Conservation (phyloP, 2,113 vertebrate genomes). For the Lynx canadensis region DNA sequence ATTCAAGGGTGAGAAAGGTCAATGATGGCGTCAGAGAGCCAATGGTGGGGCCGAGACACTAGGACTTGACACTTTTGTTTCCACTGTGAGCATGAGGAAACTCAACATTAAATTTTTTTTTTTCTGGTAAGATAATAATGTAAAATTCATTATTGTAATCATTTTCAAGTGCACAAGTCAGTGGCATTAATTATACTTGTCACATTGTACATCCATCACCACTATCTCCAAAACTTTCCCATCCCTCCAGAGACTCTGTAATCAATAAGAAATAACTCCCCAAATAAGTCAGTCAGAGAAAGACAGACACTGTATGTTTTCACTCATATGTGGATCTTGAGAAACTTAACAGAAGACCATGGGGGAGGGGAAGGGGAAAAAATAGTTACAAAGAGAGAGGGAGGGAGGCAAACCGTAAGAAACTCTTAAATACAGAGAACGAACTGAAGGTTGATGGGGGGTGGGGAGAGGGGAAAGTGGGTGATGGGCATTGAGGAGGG, state of each 20-base stretch:
- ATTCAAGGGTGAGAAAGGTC: accelerated
- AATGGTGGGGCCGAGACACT: neutral
- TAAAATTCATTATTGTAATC: neutral
- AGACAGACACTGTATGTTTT: no score
- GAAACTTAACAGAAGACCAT: no score
- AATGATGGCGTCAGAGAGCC: neutral
- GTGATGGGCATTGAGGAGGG: no score
- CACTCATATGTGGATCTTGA: no score
- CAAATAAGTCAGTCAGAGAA: no score
- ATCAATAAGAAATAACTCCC: neutral
- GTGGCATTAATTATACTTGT: neutral
- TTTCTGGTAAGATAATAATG: neutral
- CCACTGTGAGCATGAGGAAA: neutral
- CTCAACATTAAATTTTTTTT: neutral
- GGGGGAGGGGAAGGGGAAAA: no score
- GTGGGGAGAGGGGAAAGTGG: no score
- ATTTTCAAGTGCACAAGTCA: neutral
- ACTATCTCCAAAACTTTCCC: neutral
- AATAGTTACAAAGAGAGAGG: no score
- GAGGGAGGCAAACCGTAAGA: no score
- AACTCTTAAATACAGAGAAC: no score
- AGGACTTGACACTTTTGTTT: neutral
- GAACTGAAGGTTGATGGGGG: no score
- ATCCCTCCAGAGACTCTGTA: neutral
- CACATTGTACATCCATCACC: neutral